Base-by-base conservation (phyloP, 2,797 vertebrate species). In the Euthynnus affinis region DNA sequence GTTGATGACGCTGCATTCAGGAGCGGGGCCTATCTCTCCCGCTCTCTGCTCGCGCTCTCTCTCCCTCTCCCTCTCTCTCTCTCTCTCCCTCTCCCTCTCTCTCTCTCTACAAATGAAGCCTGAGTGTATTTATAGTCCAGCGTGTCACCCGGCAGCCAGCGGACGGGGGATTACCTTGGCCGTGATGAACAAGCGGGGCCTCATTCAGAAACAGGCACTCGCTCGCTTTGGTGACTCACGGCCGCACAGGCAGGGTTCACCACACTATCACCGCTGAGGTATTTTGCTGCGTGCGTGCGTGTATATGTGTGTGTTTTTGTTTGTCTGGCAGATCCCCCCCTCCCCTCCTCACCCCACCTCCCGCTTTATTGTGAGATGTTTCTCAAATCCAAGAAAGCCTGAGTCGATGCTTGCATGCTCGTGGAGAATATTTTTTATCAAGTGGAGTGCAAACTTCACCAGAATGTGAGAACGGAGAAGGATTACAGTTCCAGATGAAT, bases 91-190 rank as follows among this genome's bases (percentile, higher is more conserved):
- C 67, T 77, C 27, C 4, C 27, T 5, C 27, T 23, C 27, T 29
- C 78, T 42, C 71, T 56, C 77, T 65, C 68, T 77, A 74, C 89
- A 85, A 91, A 90, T 87, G 90, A 89, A 88, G 88, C 82, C 87
- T 76, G 88, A 74, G 93, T 85, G 91, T 95, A 95, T 95, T 94
- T 95, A 93, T 95, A 95, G 94, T 91, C 79, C 72, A 25, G 89
- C 62, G 89, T 93, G 93, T 92, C 89, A 88, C 88, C 88, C 89
- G 9, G 90, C 89, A 89, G 91, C 91, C 89, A 87, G 87, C 66
- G 85, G 87, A 87, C 80, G 82, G 90, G 93, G 94, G 93, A 95
- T 95, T 94, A 94, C 95, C 93, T 93, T 81, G 81, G 88, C 90
- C 87, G 49, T 73, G 78, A 86, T 88, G 90, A 93, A 82, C 84